Percentiles rank a stretch among this genome's conserved stretches.
These are phyloP conservation scores for Scomber scombrus DNA, from an alignment of 2,113 vertebrate genomes.

Conservation along the genomic window DNA sequence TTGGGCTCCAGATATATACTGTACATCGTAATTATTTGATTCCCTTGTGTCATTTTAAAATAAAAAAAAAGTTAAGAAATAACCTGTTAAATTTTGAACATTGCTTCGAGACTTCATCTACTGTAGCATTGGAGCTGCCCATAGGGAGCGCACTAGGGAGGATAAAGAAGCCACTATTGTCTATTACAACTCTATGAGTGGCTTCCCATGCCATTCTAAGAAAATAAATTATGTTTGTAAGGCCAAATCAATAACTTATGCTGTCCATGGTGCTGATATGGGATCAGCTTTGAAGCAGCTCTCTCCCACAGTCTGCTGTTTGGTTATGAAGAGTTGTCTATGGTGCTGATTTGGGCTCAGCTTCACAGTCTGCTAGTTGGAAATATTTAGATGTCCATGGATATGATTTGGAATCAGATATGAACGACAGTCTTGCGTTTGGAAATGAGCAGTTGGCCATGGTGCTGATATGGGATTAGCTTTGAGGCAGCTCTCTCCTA, in stretches of 20 bases:
- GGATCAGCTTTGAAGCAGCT: constrained; percentile 44
- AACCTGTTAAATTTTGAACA: neutral
- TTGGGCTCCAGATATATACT: neutral
- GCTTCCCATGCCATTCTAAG: constrained; percentile 29
- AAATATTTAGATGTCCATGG: constrained; percentile 4
- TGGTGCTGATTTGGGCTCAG: constrained; percentile 12
- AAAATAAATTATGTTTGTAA: constrained; percentile 43
- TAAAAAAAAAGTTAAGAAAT: constrained; percentile 23
- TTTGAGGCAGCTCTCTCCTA: constrained; percentile 16
- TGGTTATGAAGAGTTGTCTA: constrained; percentile 15
- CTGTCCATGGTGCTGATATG: constrained; percentile 32
- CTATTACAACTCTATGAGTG: neutral
- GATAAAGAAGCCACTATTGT: constrained; percentile 13
- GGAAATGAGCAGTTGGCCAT: constrained; percentile 18
- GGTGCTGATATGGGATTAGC: neutral
- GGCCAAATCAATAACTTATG: constrained; percentile 32
- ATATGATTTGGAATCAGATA: constrained; percentile 23
- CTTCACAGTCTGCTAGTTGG: neutral
- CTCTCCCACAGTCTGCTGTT: neutral
- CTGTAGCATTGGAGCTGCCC: neutral
- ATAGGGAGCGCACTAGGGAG: neutral
- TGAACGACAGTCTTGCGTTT: neutral
- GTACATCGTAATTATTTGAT: neutral
- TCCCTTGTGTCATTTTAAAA: neutral
- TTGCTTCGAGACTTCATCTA: neutral